phyloP scores from a whole-genome alignment of 2,113 vertebrate genomes.

The Platysteira castanea region DNA sequence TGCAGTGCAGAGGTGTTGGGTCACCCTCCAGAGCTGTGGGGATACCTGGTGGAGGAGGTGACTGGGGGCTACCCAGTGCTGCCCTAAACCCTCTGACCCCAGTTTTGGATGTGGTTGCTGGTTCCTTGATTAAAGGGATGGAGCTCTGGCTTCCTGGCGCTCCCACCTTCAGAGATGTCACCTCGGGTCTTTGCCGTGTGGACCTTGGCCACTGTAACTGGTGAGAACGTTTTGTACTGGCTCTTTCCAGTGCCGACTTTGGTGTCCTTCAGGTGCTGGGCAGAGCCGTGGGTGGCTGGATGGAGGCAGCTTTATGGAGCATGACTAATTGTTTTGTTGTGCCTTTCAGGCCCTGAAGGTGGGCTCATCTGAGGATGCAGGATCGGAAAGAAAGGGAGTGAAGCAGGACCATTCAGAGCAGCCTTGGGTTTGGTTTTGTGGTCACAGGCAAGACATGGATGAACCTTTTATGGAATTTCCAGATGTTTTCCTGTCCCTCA shows the following conservation, averaged over 20 bases:
- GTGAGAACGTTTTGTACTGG: background rate
- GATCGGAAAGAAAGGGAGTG: background rate
- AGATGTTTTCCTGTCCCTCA: background rate
- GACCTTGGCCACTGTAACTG: background rate
- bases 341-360: constrained; percentile 36
- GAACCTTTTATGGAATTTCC: background rate
- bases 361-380: background rate
- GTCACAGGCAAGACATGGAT: background rate
- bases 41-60: accelerated
- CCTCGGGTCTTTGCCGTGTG: background rate
- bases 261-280: constrained; percentile 22
- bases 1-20: background rate
- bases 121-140: background rate
- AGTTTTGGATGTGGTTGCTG: background rate
- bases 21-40: background rate
- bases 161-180: background rate
- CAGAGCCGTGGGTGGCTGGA: background rate
- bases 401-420: background rate
- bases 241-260: background rate
- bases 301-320: constrained; percentile 23
- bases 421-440: background rate
- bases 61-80: background rate
- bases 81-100: background rate
- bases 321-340: constrained; percentile 32
- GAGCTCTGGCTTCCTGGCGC: background rate